These are phyloP conservation scores for Eueides isabella DNA, from an alignment of 1,140 invertebrate genomes.

Conservation along the genomic window DNA sequence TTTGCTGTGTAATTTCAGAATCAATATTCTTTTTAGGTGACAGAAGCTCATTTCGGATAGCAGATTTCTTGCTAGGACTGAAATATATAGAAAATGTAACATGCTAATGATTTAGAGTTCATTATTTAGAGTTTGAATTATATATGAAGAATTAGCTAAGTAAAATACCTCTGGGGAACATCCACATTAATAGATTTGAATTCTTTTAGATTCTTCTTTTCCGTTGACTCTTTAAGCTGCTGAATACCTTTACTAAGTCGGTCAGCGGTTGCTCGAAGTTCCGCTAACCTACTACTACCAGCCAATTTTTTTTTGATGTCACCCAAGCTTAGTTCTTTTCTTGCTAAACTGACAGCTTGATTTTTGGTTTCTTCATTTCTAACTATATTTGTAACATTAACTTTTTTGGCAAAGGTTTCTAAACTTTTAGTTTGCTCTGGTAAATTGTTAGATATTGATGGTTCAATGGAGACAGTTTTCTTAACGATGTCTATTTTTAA, in stretches of 20 bases:
- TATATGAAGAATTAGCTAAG: neutral
- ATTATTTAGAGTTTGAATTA: neutral
- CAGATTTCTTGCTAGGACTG: slow-evolving; percentile 84
- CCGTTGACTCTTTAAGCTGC: slow-evolving; percentile 74
- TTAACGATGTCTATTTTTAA: neutral
- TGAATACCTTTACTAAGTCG: slow-evolving; percentile 83
- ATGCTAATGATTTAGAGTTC: neutral
- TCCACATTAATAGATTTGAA: slow-evolving; percentile 89
- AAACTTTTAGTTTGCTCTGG: slow-evolving; percentile 29
- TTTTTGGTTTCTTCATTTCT: slow-evolving; percentile 51
- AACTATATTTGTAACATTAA: slow-evolving; percentile 54
- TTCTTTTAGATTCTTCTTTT: slow-evolving; percentile 83
- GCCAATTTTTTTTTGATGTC: slow-evolving; percentile 86
- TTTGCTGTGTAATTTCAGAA: slow-evolving; percentile 35
- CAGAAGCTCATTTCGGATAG: slow-evolving; percentile 62
- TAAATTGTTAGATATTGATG: slow-evolving; percentile 16
- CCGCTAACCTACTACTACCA: slow-evolving; percentile 85
- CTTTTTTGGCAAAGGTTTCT: slow-evolving; percentile 61
- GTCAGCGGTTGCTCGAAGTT: slow-evolving; percentile 85
- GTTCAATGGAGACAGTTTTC: neutral
- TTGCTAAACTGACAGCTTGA: slow-evolving; percentile 72
- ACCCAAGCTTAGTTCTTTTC: slow-evolving; percentile 84
- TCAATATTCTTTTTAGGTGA: slow-evolving; percentile 54
- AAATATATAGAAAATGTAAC: slow-evolving; percentile 44
- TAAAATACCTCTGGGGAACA: slow-evolving; percentile 85